Evolutionary conservation across 2,797 vertebrate species (phyloP).

Genomic region (Gymnopithys bicolor): DNA sequence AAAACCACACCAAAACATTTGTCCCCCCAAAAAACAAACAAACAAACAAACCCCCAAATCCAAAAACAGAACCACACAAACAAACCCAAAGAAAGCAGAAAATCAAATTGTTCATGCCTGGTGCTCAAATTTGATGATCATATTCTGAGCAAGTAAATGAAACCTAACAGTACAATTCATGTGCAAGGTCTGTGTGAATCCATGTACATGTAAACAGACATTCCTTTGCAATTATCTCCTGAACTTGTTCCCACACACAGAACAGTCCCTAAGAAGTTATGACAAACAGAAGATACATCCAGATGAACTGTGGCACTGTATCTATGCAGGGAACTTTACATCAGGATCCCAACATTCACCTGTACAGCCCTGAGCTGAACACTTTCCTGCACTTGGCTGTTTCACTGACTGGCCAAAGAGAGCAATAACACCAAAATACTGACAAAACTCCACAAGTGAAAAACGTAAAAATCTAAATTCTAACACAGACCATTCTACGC

Average conservation of each 20-base stretch:
- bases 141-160: background rate
- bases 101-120: background rate
- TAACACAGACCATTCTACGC: background rate
- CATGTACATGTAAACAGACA: background rate
- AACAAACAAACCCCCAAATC: background rate
- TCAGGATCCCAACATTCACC: background rate
- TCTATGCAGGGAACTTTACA: background rate
- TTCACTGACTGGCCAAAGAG: background rate
- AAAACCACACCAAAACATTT: background rate
- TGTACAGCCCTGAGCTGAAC: background rate
- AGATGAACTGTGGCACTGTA: background rate
- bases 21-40: rapidly evolving
- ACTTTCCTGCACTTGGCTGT: background rate
- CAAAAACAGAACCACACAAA: background rate
- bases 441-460: background rate
- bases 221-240: background rate
- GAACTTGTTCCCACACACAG: background rate
- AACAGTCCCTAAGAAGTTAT: rapidly evolving
- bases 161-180: background rate
- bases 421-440: background rate
- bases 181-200: background rate
- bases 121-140: background rate
- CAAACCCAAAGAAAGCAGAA: background rate
- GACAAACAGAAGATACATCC: background rate
- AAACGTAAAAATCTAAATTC: background rate